Conservation (phyloP, 2,113 vertebrate genomes). For the Arvicanthis niloticus region DNA sequence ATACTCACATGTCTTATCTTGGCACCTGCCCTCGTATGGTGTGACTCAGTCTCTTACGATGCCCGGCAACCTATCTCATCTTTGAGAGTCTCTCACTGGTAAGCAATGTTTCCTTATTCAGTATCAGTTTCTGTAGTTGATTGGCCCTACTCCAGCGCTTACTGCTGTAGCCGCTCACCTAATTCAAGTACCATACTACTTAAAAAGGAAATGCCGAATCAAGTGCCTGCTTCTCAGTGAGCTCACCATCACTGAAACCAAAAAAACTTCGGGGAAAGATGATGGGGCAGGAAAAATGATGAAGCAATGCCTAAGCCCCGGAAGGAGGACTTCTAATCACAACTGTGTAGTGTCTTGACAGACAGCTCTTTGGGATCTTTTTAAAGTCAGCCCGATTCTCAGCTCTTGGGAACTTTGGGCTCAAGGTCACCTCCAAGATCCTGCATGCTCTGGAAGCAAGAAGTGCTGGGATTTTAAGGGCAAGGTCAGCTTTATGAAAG, state of each 20-base stretch:
- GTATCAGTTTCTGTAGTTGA: conserved; percentile 49
- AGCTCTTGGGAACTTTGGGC: background rate
- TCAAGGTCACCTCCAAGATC: conserved; percentile 14
- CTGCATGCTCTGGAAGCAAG: background rate
- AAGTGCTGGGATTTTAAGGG: background rate
- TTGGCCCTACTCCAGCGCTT: conserved; percentile 5
- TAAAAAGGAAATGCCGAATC: background rate
- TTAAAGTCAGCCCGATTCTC: background rate
- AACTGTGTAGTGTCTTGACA: background rate
- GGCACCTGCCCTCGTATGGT: background rate
- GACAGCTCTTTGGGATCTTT: background rate
- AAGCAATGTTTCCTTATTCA: conserved; percentile 65
- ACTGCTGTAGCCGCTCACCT: background rate
- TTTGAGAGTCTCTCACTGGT: background rate
- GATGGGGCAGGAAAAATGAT: background rate
- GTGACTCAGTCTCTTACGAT: conserved; percentile 60
- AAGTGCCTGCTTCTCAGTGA: conserved; percentile 22
- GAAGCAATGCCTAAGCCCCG: background rate
- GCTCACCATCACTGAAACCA: background rate
- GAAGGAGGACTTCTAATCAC: background rate
- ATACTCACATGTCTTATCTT: background rate
- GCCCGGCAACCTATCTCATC: conserved; percentile 17
- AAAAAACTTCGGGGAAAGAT: conserved; percentile 1
- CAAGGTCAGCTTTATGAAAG: background rate
- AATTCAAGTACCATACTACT: background rate